Base-by-base conservation (phyloP, 2,888 invertebrate species). In the Apamea sordens region DNA sequence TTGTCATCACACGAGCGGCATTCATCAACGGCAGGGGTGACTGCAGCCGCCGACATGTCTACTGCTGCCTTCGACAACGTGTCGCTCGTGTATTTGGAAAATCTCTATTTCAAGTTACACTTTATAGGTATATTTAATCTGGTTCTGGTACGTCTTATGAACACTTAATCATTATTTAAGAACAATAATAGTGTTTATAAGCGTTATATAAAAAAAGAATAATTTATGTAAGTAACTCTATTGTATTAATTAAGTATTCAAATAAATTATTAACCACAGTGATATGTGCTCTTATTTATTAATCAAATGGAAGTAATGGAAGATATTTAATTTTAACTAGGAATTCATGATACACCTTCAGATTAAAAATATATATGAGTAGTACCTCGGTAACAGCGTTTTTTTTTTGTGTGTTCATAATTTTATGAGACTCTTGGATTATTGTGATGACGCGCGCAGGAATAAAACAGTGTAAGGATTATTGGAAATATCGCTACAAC, bases 241-340 rank as follows among this genome's bases (percentile, higher is more conserved):
- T 44, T 68, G 47, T n/a, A 32, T 47, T 61, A 50, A 65, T 24
- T 53, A 59, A 44, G 21, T 68, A 80, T 15, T 68, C 1, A 68
- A 80, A 80, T 73, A 79, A 79, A 83, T 47, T 44, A 79, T 83
- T 61, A 64, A 79, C 28, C 68, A 53, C 21, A 69, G 53, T 79
- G 83, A 79, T 83, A 83, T 73, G 75, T 83, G 28, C 8, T 73
- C n/a, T 64, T 69, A 59, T 77, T 77, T 32, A 44, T 72, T 69
- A 70, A 53, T 28, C 15, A 65, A 74, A 47, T 61, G 53, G 44
- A 68, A 24, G n/a, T 50, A 61, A n/a, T 59, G 21, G 6, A 44
- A 18, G 10, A 47, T 65, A 32, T 50, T 67, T 15, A 0, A 59
- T 50, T 79, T n/a, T 28, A 50, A 11, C 1, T 21, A 28, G 7